A percentile compares a stretch with the other conserved stretches of the same genome.
phyloP scores from a whole-genome alignment of 2,113 vertebrate species.

The Melanostigma gelatinosum region DNA sequence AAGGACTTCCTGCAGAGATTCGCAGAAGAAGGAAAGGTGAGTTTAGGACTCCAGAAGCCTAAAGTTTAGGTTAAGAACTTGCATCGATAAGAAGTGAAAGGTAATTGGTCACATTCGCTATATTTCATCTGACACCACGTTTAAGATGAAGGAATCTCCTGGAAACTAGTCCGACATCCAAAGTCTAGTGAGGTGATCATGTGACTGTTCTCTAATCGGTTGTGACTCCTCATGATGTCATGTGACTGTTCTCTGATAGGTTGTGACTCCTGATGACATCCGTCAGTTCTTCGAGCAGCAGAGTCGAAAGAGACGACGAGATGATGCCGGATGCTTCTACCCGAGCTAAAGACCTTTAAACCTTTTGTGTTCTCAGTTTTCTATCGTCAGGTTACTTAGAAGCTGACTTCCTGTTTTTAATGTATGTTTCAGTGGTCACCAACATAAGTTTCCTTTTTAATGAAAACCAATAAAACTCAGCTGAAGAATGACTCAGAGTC shows the following conservation, averaged over 20 bases:
- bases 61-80: too few species aligned
- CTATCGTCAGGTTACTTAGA: neutral
- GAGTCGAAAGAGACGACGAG: conserved; percentile 88
- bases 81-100: too few species aligned
- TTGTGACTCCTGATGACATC: conserved; percentile 96
- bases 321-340: conserved; percentile 66
- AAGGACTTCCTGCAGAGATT: conserved; percentile 97
- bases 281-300: conserved; percentile 96
- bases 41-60: neutral
- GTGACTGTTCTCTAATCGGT: neutral
- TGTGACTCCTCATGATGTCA: neutral
- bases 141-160: too few species aligned
- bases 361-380: neutral
- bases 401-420: conserved; percentile 1
- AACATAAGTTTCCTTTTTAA: conserved; percentile 18
- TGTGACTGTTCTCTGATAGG: conserved; percentile 43
- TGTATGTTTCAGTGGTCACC: neutral
- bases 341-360: conserved; percentile 65
- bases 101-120: neutral
- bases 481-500: neutral
- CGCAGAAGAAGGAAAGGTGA: conserved; percentile 96
- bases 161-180: too few species aligned
- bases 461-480: conserved; percentile 39
- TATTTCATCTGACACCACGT: too few species aligned
- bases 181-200: too few species aligned